A percentile compares a stretch with the other conserved stretches of the same genome.
These are phyloP conservation scores for Prosopocoilus inquinatus DNA, from an alignment of 2,888 invertebrate species.

Conservation along the genomic window DNA sequence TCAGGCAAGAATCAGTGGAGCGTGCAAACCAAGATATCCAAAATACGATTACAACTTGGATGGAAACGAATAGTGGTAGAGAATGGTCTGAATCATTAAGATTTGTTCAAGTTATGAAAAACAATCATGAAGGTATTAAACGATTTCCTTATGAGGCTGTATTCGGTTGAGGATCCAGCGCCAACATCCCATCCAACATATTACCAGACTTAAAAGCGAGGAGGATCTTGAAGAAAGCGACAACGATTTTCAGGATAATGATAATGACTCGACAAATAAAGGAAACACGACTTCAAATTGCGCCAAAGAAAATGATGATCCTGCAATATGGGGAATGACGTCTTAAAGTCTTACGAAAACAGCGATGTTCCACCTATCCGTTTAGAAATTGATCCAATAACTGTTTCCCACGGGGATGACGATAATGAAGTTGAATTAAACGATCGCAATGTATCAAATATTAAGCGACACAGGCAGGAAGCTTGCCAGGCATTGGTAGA, in stretches of 20 bases:
- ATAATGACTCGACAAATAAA: too few species aligned
- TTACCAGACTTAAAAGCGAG: not conserved
- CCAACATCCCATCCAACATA: not conserved
- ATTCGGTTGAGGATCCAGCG: not conserved
- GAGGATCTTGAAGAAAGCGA: not conserved
- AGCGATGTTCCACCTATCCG: too few species aligned
- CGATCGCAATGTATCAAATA: too few species aligned
- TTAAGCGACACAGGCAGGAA: too few species aligned
- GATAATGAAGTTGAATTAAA: too few species aligned
- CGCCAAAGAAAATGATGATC: too few species aligned
- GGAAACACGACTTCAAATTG: too few species aligned
- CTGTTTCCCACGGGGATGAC: too few species aligned
- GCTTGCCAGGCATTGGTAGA: too few species aligned
- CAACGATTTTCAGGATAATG: not conserved
- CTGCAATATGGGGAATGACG: too few species aligned
- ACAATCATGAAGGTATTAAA: not conserved
- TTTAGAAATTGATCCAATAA: too few species aligned
- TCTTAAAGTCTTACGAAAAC: too few species aligned
- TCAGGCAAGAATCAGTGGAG: not conserved
- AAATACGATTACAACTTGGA: not conserved
- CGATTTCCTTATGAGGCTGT: not conserved
- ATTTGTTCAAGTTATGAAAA: not conserved
- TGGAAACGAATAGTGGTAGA: not conserved
- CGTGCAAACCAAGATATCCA: not conserved
- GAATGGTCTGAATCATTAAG: not conserved